phyloP scores from a whole-genome alignment of 2,113 vertebrate species.

The Ctenodactylus gundi region DNA sequence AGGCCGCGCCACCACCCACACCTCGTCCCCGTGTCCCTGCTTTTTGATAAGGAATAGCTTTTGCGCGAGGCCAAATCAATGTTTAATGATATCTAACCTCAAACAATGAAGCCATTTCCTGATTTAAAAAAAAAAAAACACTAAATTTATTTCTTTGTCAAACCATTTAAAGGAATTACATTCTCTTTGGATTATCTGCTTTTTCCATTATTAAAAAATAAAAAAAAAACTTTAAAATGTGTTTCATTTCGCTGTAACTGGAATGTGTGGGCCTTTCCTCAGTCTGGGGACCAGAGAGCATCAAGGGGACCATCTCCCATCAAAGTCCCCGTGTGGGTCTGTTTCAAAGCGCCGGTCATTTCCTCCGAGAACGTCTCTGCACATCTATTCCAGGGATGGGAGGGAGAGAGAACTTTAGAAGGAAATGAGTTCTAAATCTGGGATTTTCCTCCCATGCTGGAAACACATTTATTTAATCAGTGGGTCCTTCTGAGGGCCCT shows the following conservation, averaged over 20 bases:
- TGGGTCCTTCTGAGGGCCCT: neutral
- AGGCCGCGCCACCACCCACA: neutral
- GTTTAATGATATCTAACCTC: slow-evolving; percentile 53
- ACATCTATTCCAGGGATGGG: neutral
- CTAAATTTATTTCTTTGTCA: slow-evolving; percentile 41
- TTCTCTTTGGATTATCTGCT: slow-evolving; percentile 47
- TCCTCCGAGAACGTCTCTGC: neutral
- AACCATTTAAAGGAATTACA: slow-evolving; percentile 58
- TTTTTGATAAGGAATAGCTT: slow-evolving; percentile 50
- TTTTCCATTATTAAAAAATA: slow-evolving; percentile 64
- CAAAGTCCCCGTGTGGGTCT: neutral
- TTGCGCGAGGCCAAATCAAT: slow-evolving; percentile 54
- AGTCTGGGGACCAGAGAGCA: slow-evolving; percentile 37
- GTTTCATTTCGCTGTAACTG: slow-evolving; percentile 71
- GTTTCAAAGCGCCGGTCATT: slow-evolving; percentile 42
- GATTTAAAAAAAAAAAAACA: neutral
- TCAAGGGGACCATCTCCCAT: neutral
- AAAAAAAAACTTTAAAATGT: slow-evolving; percentile 58
- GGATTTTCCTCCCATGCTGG: neutral
- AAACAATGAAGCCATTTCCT: slow-evolving; percentile 72
- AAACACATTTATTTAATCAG: slow-evolving; percentile 33
- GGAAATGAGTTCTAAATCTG: slow-evolving; percentile 37
- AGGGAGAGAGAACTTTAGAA: neutral
- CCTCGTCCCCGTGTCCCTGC: neutral
- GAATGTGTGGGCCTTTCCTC: slow-evolving; percentile 35